A percentile compares a stretch with the other conserved stretches of the same genome.
These are phyloP conservation scores for Nephila pilipes DNA, from an alignment of 1,140 invertebrate genomes.

Conservation along the genomic window DNA sequence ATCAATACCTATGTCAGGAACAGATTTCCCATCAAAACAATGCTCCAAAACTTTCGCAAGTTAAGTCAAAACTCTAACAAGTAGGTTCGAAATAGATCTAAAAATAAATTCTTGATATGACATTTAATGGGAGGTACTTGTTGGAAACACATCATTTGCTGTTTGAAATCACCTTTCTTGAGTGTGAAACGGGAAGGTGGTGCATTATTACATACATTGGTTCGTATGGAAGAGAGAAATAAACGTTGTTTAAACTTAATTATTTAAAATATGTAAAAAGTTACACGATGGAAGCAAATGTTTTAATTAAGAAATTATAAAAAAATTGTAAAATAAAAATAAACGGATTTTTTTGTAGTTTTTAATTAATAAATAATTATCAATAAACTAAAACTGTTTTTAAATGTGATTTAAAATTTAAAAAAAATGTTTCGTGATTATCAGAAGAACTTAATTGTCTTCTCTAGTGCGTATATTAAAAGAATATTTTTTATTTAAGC, in stretches of 20 bases:
- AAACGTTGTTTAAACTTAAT: not conserved
- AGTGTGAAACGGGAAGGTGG: not conserved
- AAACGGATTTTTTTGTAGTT: too few relatives aligned
- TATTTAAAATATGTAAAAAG: too few relatives aligned
- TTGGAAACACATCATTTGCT: not conserved
- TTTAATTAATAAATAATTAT: too few relatives aligned
- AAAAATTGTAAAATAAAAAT: too few relatives aligned
- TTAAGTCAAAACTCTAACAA: conserved; percentile 1
- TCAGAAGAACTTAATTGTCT: too few relatives aligned
- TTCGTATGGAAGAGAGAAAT: not conserved
- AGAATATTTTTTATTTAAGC: too few relatives aligned
- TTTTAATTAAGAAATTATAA: too few relatives aligned
- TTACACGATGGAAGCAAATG: not conserved
- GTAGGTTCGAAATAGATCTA: conserved; percentile 11
- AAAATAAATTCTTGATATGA: not conserved
- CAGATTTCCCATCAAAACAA: conserved; percentile 13
- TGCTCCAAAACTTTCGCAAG: not conserved
- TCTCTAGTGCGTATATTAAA: too few relatives aligned
- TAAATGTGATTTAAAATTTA: too few relatives aligned
- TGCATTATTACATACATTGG: not conserved
- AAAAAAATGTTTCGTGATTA: too few relatives aligned
- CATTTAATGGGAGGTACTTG: not conserved
- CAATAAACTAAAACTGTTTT: too few relatives aligned
- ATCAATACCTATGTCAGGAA: conserved; percentile 14
- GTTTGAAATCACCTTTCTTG: not conserved